Percentiles rank a stretch among this genome's conserved stretches.
Conservation (phyloP, 2,113 vertebrate genomes). For the Martes martes region DNA sequence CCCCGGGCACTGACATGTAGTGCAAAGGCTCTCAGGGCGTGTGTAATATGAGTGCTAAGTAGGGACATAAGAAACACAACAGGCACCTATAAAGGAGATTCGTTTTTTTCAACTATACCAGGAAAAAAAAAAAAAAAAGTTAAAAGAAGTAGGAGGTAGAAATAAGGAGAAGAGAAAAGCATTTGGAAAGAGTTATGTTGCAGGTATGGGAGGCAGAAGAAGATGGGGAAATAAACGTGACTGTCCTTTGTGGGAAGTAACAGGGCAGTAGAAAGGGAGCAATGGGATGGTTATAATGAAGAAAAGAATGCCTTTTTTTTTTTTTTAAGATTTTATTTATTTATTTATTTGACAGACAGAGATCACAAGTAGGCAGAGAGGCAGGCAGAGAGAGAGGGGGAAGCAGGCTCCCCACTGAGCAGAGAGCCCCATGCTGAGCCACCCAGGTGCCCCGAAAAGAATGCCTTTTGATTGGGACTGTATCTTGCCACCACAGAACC, state of each 20-base stretch:
- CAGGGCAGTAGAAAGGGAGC: neutral
- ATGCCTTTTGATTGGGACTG: neutral
- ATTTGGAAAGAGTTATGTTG: neutral
- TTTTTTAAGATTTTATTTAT: no score
- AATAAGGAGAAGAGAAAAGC: neutral
- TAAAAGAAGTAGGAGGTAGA: neutral
- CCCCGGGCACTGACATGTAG: neutral
- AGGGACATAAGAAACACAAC: neutral
- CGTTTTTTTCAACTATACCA: neutral
- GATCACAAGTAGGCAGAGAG: no score
- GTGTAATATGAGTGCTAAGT: neutral
- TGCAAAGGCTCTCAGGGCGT: neutral
- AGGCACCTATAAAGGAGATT: neutral
- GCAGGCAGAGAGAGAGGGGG: no score
- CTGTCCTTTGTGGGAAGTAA: neutral
- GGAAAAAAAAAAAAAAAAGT: neutral
- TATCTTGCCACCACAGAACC: neutral
- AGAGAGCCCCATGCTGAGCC: no score
- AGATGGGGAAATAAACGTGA: neutral
- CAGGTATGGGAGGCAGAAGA: neutral
- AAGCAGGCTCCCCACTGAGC: no score
- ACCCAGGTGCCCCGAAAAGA: neutral
- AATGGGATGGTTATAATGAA: neutral
- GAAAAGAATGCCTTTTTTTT: neutral
- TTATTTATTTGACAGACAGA: no score